Percentiles rank a stretch among this genome's conserved stretches.
These are phyloP conservation scores for Choristoneura rosaceana DNA, from an alignment of 2,888 invertebrate genomes.

Conservation along the genomic window DNA sequence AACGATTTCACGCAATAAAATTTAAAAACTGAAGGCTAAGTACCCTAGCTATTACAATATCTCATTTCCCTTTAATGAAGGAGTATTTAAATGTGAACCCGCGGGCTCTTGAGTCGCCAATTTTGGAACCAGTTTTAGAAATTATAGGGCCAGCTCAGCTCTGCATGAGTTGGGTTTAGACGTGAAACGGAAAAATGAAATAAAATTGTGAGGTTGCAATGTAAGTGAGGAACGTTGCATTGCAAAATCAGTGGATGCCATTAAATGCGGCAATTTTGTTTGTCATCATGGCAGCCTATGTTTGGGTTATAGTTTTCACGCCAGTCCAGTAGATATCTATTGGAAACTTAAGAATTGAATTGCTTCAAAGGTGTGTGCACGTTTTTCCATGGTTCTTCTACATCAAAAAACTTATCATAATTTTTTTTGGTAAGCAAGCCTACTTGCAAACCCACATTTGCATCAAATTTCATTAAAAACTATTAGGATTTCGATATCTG, in stretches of 20 bases:
- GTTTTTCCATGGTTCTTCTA: too few species aligned
- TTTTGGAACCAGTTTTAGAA: slow-evolving; percentile 83
- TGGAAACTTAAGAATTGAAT: too few species aligned
- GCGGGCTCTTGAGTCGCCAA: slow-evolving; percentile 78
- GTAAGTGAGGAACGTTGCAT: background rate
- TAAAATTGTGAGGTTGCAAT: background rate
- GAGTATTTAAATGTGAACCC: slow-evolving; percentile 75
- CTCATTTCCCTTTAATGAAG: slow-evolving; percentile 79
- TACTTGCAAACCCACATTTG: too few species aligned
- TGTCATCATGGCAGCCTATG: background rate
- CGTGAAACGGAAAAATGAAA: slow-evolving; percentile 36
- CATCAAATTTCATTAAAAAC: too few species aligned
- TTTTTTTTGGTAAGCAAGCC: too few species aligned
- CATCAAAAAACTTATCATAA: too few species aligned
- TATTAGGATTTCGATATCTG: too few species aligned
- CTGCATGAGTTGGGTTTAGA: slow-evolving; percentile 60
- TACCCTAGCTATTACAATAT: slow-evolving; percentile 75
- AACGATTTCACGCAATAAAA: slow-evolving; percentile 38
- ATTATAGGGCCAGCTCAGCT: slow-evolving; percentile 81
- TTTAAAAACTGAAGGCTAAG: slow-evolving; percentile 44
- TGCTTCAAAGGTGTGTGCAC: too few species aligned
- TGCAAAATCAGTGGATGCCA: background rate
- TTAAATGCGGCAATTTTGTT: background rate
- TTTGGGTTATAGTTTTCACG: too few species aligned
- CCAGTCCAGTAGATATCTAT: too few species aligned